phyloP scores from a whole-genome alignment of 2,797 vertebrate species.

The Australoheros facetus region DNA sequence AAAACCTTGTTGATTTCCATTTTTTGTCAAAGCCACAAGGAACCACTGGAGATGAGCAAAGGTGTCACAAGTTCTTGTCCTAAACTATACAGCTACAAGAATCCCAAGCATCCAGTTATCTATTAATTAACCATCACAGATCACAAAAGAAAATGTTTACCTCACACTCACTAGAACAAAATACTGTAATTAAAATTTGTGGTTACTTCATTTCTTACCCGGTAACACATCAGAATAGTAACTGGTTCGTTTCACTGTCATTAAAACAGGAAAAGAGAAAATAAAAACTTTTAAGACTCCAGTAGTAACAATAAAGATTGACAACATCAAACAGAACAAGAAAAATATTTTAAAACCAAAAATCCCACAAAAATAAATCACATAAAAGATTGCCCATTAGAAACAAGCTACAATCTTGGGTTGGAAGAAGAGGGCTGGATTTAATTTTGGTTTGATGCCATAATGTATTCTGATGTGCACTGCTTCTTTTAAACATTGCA shows the following conservation, averaged over 20 bases:
- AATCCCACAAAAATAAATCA: not conserved
- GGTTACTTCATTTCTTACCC: no score
- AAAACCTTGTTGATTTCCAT: accelerated
- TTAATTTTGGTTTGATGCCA: no score
- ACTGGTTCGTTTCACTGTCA: not conserved
- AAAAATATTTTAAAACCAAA: not conserved
- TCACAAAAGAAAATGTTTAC: not conserved
- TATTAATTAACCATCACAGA: not conserved
- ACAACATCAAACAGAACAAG: no score
- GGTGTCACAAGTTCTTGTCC: not conserved
- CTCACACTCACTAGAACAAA: not conserved
- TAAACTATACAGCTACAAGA: not conserved
- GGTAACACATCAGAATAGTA: not conserved
- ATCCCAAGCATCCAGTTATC: not conserved
- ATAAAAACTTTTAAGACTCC: no score
- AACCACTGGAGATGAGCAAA: not conserved
- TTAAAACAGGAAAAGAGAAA: accelerated
- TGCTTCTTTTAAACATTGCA: no score
- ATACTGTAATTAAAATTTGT: not conserved
- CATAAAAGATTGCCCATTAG: not conserved
- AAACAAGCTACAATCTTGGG: not conserved
- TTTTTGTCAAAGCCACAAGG: not conserved
- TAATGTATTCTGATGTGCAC: no score
- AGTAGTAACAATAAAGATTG: not conserved
- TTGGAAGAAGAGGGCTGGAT: no score